These are phyloP conservation scores for Hypercompe scribonia DNA, from an alignment of 2,888 invertebrate genomes.

Conservation along the genomic window DNA sequence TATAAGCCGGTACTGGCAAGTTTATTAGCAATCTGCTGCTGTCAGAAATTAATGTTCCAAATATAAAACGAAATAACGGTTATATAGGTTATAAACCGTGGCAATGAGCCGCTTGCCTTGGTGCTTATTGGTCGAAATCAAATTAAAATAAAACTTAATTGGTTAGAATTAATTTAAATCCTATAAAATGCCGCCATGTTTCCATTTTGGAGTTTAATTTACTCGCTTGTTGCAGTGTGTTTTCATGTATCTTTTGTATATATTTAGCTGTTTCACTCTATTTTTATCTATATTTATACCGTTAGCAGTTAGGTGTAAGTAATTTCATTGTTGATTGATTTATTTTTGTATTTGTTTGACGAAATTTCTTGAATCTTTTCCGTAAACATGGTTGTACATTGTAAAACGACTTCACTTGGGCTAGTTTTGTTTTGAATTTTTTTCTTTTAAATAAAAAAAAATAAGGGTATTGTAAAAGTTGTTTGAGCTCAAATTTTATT, in stretches of 20 bases:
- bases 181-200: constrained; percentile 20
- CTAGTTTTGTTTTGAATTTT: too few relatives aligned
- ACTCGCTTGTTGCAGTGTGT: not conserved
- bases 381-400: not conserved
- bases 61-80: constrained; percentile 39
- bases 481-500: too few relatives aligned
- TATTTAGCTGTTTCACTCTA: not conserved
- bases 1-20: not conserved
- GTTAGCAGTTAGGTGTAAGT: too few relatives aligned
- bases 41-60: constrained; percentile 43
- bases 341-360: not conserved
- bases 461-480: too few relatives aligned
- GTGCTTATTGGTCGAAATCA: constrained; percentile 47
- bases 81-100: constrained; percentile 22
- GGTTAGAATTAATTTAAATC: constrained; percentile 47
- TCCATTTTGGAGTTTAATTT: not conserved
- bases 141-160: constrained; percentile 53
- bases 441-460: too few relatives aligned
- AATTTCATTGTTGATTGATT: not conserved
- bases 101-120: constrained; percentile 39
- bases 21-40: constrained; percentile 20
- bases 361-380: not conserved
- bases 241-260: not conserved
- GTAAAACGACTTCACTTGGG: not conserved
- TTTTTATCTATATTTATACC: not conserved